phyloP scores from a whole-genome alignment of 1,140 invertebrate genomes.

The Drosophila persimilis region DNA sequence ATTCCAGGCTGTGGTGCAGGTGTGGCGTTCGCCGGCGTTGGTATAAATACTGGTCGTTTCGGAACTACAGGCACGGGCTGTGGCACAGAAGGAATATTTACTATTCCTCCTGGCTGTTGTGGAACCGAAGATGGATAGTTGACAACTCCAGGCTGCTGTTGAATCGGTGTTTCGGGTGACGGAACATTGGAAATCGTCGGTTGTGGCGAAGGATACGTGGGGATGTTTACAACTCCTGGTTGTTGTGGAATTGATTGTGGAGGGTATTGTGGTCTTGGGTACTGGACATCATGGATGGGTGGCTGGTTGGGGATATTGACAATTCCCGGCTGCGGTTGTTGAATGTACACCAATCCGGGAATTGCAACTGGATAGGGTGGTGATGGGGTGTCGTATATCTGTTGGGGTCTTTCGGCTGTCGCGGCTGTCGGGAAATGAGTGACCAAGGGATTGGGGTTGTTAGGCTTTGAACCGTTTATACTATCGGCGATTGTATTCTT shows the following conservation, averaged over 20 bases:
- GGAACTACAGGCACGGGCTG: conserved; percentile 24
- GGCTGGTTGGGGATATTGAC: conserved; percentile 28
- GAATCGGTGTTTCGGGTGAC: conserved; percentile 13
- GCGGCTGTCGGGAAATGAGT: conserved; percentile 13
- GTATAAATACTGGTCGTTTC: conserved; percentile 13
- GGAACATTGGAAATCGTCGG: no score
- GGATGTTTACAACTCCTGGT: conserved; percentile 12
- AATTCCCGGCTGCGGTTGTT: conserved; percentile 17
- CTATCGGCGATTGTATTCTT: conserved; percentile 35
- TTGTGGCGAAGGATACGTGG: conserved; percentile 13
- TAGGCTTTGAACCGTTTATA: neutral
- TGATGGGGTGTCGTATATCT: conserved; percentile 59
- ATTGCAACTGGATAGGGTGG: conserved; percentile 65
- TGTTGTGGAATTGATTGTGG: neutral
- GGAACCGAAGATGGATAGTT: conserved; percentile 21
- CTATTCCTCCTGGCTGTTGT: conserved; percentile 30
- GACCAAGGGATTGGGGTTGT: conserved; percentile 10
- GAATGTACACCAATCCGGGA: conserved; percentile 50
- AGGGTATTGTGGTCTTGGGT: conserved; percentile 19
- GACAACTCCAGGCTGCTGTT: conserved; percentile 87
- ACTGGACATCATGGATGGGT: neutral
- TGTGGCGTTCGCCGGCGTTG: conserved; percentile 2
- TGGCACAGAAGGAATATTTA: conserved; percentile 46
- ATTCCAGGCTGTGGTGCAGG: conserved; percentile 85
- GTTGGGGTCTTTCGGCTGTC: conserved; percentile 13